A percentile compares a stretch with the other conserved stretches of the same genome.
Conservation (phyloP, 2,888 invertebrate species). For the Acrocyrtus sp. region DNA sequence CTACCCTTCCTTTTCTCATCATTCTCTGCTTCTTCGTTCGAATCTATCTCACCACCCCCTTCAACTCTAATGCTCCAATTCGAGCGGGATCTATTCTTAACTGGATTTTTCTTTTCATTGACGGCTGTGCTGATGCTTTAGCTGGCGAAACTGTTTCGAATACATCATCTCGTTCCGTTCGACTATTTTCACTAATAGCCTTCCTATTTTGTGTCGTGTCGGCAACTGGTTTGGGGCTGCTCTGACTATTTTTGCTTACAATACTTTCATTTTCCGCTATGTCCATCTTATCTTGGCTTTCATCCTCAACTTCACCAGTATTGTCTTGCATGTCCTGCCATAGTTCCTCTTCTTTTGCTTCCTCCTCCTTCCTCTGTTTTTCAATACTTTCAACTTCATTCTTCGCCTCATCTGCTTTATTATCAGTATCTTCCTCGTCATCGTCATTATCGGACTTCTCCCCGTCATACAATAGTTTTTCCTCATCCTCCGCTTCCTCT, state of each 20-base stretch:
- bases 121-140: background rate
- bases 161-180: conserved; percentile 17
- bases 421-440: conserved; percentile 7
- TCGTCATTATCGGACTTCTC: background rate
- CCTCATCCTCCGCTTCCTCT: background rate
- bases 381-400: background rate
- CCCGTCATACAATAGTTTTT: conserved; percentile 23
- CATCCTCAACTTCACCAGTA: conserved; percentile 1
- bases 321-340: background rate
- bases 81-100: conserved; percentile 38
- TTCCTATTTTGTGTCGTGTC: background rate
- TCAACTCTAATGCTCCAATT: conserved; percentile 36
- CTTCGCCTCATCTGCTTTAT: conserved; percentile 2
- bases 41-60: too few relatives aligned
- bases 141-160: conserved; percentile 15
- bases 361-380: conserved; percentile 3
- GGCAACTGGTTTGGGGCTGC: too few relatives aligned
- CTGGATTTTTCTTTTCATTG: conserved; percentile 11
- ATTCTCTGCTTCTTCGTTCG: too few relatives aligned
- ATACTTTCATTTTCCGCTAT: background rate
- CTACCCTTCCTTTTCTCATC: background rate
- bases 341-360: background rate
- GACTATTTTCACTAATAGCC: conserved; percentile 15
- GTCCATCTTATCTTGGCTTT: too few relatives aligned
- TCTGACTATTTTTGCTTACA: background rate